Base-by-base conservation (phyloP, 2,888 invertebrate genomes). In the Tetramorium bicarinatum region DNA sequence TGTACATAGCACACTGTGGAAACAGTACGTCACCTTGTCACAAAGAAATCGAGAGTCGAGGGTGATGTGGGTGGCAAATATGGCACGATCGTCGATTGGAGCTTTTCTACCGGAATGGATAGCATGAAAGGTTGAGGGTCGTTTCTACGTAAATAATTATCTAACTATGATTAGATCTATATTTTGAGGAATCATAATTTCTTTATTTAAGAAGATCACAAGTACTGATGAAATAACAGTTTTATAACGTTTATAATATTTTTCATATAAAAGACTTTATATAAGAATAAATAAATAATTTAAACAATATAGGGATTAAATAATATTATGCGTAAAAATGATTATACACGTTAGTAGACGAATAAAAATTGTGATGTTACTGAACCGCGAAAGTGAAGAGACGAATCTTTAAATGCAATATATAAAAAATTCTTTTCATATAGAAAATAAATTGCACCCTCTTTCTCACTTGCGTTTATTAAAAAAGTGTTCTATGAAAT, bases 1-100 rank as follows among this genome's bases (percentile, higher is more conserved):
- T 80, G 80, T 72, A 80, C 64, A 77, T 61, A 83, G 29, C 61
- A 69, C 38, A 47, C 69, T 62, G 77, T 79, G 77, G 69, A 83
- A 83, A 83, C 83, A 83, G 76, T 54, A 76, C 76, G 76, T 82
- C 76, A 82, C 38, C 82, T 64, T 83, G 83, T 83, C 77, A 61
- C 69, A 69, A 67, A 77, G 83, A 66, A 82, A 74, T 69, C 66
- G 69, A 77, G 66, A 76, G 38, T 82, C 79, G 67, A 69, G 56
- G 67, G 77, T 56, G 62, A 64, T 44, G 29, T 81, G 62, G 54
- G 56, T 83, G 67, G 82, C 47, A 25, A 76, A 82, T 76, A 54
- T 76, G 67, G 34, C 66, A 38, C 49, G 82, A 75, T 54, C 44
- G 76, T 82, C 76, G 64, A 72, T 80, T 74, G 47, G n/a, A 54